These are phyloP conservation scores for Staurois parvus DNA, from an alignment of 2,797 vertebrate genomes.

Conservation along the genomic window DNA sequence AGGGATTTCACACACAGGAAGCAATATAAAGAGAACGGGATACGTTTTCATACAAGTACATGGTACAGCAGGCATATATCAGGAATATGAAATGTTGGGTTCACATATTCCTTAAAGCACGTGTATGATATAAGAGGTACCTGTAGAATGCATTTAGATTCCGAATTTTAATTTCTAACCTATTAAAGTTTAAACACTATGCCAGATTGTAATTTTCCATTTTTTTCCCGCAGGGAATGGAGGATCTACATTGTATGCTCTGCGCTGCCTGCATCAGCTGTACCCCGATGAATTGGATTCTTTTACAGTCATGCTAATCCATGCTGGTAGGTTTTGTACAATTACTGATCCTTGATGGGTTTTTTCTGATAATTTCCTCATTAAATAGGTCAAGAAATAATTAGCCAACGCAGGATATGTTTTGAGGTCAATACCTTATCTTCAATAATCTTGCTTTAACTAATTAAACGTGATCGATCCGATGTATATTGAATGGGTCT, in stretches of 20 bases:
- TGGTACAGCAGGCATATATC: too few relatives aligned
- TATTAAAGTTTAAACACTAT: too few relatives aligned
- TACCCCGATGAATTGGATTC: conserved; percentile 81
- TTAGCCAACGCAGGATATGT: conserved; percentile 11
- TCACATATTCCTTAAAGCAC: too few relatives aligned
- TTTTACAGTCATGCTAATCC: conserved; percentile 87
- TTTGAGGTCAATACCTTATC: conserved; percentile 11
- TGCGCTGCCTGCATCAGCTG: conserved; percentile 79
- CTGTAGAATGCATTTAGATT: too few relatives aligned
- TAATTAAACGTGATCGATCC: conserved; percentile 46
- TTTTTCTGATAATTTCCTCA: conserved; percentile 23
- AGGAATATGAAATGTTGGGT: too few relatives aligned
- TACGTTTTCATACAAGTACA: too few relatives aligned
- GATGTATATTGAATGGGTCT: conserved; percentile 29
- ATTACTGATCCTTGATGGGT: neutral
- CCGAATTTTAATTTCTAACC: too few relatives aligned
- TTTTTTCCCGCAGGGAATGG: conserved; percentile 85
- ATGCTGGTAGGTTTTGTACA: conserved; percentile 83
- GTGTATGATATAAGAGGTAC: too few relatives aligned
- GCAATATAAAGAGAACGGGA: too few relatives aligned
- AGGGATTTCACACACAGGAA: too few relatives aligned
- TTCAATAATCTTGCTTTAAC: conserved; percentile 32
- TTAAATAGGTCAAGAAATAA: conserved; percentile 23
- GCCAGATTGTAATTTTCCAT: neutral
- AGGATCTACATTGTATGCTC: conserved; percentile 88